Evolutionary conservation across 1,140 invertebrate species (phyloP), one percentile per base, ranked within the genome.

Genomic region (Drosophila persimilis): DNA sequence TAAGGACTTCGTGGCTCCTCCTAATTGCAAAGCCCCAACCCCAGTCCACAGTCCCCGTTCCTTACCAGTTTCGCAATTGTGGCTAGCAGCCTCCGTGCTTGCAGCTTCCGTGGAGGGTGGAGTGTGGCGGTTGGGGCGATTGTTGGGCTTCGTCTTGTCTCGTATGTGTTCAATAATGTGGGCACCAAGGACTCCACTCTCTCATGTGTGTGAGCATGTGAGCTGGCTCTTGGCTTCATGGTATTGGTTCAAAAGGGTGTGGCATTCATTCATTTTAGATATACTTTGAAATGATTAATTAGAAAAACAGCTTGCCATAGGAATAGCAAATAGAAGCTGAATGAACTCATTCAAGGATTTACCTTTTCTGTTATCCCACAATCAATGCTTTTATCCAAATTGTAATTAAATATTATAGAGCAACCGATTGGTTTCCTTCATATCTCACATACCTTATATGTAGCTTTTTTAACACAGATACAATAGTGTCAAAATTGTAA

Each of bases 11-110:
- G 83, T 86, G 76, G 81, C 81, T 85, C 81, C 81, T 85, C 81
- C 81, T 85, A 85, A 85, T 85, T 85, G 81, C 81, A 86, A 85
- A 85, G 81, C 73, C 81, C 65, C 80, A 85, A 63, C 77, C 64
- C 67, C 29, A 3, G 8, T 2, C 29, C 29, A 8, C 29, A 26
- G 24, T 31, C 2, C 8, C 29, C 56, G 31, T 65, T 26, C 48
- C 1, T 20, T 20, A 47, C 41, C 63, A 72, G 62, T 67, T 69
- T 73, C 67, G 54, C 67, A 85, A 80, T 86, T 85, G 81, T 70
- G 73, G 69, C 77, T 59, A 77, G 29, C 67, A 61, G 44, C 9
- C 29, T 24, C 24, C 24, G 4, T 26, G 4, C 24, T 7, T 15
- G 35, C 11, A 13, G 29, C 9, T 11, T 7, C 31, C 31, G 31